These are phyloP conservation scores for Fragum whitleyi DNA, from an alignment of 2,888 invertebrate species.

Conservation along the genomic window DNA sequence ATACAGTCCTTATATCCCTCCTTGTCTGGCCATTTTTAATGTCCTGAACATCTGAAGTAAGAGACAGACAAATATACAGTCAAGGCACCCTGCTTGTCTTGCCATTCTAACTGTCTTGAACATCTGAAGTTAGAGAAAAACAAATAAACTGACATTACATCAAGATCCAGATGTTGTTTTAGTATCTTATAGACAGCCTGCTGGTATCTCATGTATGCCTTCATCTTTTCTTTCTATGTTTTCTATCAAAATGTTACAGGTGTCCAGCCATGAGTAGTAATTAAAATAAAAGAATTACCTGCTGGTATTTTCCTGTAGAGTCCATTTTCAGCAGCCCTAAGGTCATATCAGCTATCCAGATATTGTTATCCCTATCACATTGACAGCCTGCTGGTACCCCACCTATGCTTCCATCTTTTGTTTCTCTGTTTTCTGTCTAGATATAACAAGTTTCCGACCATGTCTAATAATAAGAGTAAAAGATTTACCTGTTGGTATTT, in stretches of 20 bases:
- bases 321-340: slow-evolving; percentile 79
- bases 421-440: no score
- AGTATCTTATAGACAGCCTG: slow-evolving; percentile 81
- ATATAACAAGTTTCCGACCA: no score
- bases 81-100: no score
- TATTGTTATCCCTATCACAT: slow-evolving; percentile 77
- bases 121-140: no score
- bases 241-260: no score
- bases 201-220: slow-evolving; percentile 79
- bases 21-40: neutral
- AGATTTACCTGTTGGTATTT: slow-evolving; percentile 74
- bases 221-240: slow-evolving; percentile 54
- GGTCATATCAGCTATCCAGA: slow-evolving; percentile 83
- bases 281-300: slow-evolving; percentile 67
- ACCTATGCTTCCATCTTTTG: slow-evolving; percentile 70
- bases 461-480: no score
- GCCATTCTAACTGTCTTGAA: no score
- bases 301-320: slow-evolving; percentile 72
- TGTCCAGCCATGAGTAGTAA: no score
- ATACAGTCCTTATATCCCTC: neutral
- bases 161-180: slow-evolving; percentile 81
- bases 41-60: no score
- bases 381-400: slow-evolving; percentile 83
- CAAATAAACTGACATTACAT: slow-evolving; percentile 66
- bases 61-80: no score